phyloP scores from a whole-genome alignment of 2,888 invertebrate species.

The Diabrotica balteata region DNA sequence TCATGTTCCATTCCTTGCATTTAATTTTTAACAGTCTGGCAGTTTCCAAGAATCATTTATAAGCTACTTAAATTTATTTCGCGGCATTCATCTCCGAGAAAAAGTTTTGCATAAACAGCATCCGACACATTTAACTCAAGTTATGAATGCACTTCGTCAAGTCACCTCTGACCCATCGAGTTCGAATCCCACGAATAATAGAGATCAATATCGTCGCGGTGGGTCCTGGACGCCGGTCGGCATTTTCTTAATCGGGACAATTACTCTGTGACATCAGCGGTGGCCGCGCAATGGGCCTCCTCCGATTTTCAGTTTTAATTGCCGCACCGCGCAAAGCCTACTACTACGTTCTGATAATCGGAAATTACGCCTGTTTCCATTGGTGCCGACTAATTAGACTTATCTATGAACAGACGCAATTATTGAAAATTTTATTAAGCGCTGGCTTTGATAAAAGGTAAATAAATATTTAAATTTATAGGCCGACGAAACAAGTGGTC shows the following conservation, averaged over 20 bases:
- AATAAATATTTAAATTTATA: too few relatives aligned
- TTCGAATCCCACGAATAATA: constrained; percentile 35
- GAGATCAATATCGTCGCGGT: constrained; percentile 40
- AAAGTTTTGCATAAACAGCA: constrained; percentile 13
- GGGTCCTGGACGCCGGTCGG: constrained; percentile 32
- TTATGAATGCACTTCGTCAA: constrained; percentile 11
- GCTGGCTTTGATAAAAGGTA: too few relatives aligned
- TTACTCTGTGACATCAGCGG: constrained; percentile 32
- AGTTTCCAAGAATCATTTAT: too few relatives aligned
- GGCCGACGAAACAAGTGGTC: too few relatives aligned
- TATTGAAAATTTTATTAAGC: constrained; percentile 5
- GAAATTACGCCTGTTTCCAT: constrained; percentile 26
- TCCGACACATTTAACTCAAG: constrained; percentile 8
- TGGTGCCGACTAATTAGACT: constrained; percentile 25
- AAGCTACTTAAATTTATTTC: background rate
- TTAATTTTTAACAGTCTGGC: too few relatives aligned
- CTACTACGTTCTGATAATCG: constrained; percentile 22
- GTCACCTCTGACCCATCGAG: constrained; percentile 31
- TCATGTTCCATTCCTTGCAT: too few relatives aligned
- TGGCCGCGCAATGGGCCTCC: constrained; percentile 22
- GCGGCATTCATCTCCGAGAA: background rate
- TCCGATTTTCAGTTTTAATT: constrained; percentile 28
- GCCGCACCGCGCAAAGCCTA: constrained; percentile 21
- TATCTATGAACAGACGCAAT: constrained; percentile 24
- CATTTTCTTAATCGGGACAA: constrained; percentile 35